Base-by-base conservation (phyloP, 1,140 invertebrate genomes). In the Procambarus virginalis region DNA sequence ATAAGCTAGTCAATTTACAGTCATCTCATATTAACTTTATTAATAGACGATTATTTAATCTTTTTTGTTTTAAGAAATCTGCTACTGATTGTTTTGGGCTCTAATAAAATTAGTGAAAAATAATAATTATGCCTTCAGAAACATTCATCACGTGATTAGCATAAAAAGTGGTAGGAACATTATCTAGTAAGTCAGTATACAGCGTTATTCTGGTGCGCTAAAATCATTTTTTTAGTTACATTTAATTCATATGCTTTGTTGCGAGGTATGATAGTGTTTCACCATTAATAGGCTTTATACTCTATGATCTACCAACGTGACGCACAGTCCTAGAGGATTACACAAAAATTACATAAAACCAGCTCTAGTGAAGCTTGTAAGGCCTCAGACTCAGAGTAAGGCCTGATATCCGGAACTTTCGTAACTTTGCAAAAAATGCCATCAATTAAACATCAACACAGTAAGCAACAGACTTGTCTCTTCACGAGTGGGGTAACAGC, bases 81-180 rank as follows among this genome's bases (percentile, higher is more conserved):
- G 73, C 88, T 89, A 89, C 81, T 84, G 88, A 84, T 89, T 89
- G 88, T 89, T 89, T 89, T 89, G 76, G 88, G 75, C 70, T 89
- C 84, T 70, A 58, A 64, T 85, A 81, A 90, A 85, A 81, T 85
- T 82, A 90, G 75, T 86, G 78, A 90, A 73, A 85, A 90, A 90
- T 90, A 90, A 90, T 85, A 85, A 81, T 90, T 81, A 90, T 90
- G 83, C 84, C 46, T 85, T 90, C 84, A 86, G 83, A 90, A 90
- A 90, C 89, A 90, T 81, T 90, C 78, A 90, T 90, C 79, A 90
- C 89, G 89, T 90, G 89, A 90, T 81, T 86, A 90, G 83, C 89
- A 81, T 90, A 90, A 90, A 90, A 85, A 90, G 89, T 90, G 89
- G 89, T 90, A 90, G 89, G 89, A 90, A 90, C 89, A 86, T 85